Conservation (phyloP, 2,113 vertebrate genomes). For the Hemichromis elongatus region DNA sequence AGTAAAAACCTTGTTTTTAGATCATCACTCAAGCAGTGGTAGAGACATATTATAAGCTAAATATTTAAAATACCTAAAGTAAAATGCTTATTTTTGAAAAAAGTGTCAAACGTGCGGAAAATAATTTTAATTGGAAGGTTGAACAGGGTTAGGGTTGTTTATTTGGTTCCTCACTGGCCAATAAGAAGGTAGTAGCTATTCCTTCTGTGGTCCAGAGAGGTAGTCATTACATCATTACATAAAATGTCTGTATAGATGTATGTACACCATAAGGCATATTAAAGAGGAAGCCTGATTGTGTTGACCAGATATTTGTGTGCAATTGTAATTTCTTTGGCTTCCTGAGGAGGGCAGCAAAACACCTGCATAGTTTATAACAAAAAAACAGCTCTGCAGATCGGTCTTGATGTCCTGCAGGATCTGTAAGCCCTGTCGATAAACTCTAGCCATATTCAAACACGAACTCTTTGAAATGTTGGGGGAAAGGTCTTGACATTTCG, state of each 20-base stretch:
- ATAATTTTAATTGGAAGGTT: background rate
- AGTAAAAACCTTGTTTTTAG: no score
- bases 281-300: background rate
- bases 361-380: background rate
- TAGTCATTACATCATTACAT: background rate
- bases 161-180: background rate
- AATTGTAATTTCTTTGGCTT: background rate
- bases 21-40: background rate
- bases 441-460: background rate
- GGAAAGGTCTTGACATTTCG: background rate
- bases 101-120: background rate
- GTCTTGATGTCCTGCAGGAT: background rate
- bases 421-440: background rate
- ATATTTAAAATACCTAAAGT: background rate
- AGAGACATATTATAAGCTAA: background rate
- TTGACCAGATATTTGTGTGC: background rate
- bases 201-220: background rate
- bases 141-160: background rate
- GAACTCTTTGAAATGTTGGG: background rate
- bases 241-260: background rate
- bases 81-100: background rate
- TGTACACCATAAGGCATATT: background rate
- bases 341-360: constrained; percentile 37
- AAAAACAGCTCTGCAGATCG: background rate
- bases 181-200: background rate